Evolutionary conservation across 1,140 invertebrate genomes (phyloP).

Genomic region (Wiebesia pumilae): DNA sequence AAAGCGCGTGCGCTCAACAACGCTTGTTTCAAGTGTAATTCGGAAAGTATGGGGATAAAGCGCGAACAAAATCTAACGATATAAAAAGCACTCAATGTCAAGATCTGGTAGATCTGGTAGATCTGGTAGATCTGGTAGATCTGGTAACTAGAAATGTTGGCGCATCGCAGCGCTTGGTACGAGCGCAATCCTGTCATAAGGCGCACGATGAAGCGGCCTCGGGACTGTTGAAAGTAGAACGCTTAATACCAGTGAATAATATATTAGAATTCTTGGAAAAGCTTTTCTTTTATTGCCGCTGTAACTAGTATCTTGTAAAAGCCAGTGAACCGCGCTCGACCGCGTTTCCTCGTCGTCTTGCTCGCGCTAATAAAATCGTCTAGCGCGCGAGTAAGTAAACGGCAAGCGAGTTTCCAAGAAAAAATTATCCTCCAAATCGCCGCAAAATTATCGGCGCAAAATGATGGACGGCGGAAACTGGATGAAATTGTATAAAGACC

Average conservation of each 20-base stretch:
- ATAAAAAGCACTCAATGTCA: no score
- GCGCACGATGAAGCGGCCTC: no score
- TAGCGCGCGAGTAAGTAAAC: not conserved
- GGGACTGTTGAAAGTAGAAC: not conserved
- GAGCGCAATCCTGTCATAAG: not conserved
- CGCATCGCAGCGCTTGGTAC: not conserved
- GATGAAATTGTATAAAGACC: not conserved
- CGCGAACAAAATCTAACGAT: no score
- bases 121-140: no score
- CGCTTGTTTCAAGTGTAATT: no score
- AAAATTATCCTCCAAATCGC: not conserved
- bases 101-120: no score
- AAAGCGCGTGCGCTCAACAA: no score
- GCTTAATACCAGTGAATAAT: not conserved
- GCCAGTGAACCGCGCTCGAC: not conserved
- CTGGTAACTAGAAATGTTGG: no score
- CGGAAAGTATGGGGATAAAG: no score
- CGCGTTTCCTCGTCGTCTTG: no score
- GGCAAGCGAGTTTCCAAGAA: not conserved
- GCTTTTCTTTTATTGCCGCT: not conserved
- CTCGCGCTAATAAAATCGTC: no score
- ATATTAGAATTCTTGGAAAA: not conserved
- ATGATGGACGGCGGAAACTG: not conserved
- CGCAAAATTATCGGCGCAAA: not conserved
- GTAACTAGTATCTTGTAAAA: not conserved